Evolutionary conservation across 2,113 vertebrate genomes (phyloP), one percentile per base, ranked within the genome.

Genomic region (Forbesichthys agassizii): DNA sequence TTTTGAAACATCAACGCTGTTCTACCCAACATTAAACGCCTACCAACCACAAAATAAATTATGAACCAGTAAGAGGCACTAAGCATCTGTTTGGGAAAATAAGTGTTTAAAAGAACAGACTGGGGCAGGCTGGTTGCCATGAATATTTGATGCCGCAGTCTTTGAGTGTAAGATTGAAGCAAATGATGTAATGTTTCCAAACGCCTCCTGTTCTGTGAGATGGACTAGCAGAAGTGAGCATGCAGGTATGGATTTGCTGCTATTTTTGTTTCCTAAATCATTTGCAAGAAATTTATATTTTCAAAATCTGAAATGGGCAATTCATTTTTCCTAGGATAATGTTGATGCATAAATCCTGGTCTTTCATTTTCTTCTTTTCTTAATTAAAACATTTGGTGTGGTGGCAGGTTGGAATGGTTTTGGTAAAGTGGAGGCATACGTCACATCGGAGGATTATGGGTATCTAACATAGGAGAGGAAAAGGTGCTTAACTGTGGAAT

Each of bases 401-500:
- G 58, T 67, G 12, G 72, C 69, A 78, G 75, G 60, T 82, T 64
- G 73, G 74, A 89, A 81, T 75, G 81, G 75, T 62, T 85, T 75
- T 61, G 69, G 73, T 75, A 67, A 83, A 84, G 81, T 68, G 54
- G 69, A 84, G 77, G 69, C 80, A 77, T 71, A 88, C 75, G 79
- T 87, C 82, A 88, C 74, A 20, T 46, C 27, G 64, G 77, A 80
- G 79, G 89, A 89, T 89, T 87, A 89, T 78, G 79, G 69, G 84
- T 75, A 68, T 66, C 83, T 85, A 88, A 85, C 78, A 76, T 56
- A n/a, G 77, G 73, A 81, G 82, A 84, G 80, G 80, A 82, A 86
- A 90, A 91, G 88, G 88, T 90, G 88, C 88, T 93, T 89, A 92
- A 82, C 83, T 80, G 82, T 79, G 83, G 88, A 90, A 92, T 91